A percentile compares a stretch with the other conserved stretches of the same genome.
These are phyloP conservation scores for Clistopyga incitator DNA, from an alignment of 2,888 invertebrate genomes.

Conservation along the genomic window DNA sequence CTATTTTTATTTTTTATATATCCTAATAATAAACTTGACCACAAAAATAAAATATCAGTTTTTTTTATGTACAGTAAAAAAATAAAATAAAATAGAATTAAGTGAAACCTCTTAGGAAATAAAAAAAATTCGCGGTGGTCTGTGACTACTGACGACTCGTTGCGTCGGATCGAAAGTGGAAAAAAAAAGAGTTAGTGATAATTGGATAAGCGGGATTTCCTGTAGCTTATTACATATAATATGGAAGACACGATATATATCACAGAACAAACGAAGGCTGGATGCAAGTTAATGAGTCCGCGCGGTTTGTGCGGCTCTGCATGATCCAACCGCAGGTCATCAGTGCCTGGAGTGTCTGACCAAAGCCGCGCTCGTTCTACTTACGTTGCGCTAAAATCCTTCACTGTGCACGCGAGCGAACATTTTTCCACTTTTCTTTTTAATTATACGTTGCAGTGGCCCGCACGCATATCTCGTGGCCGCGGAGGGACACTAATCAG, in stretches of 20 bases:
- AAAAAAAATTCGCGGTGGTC: background rate
- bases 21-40: too few species aligned
- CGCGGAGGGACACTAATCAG: constrained; percentile 52
- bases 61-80: too few species aligned
- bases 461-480: constrained; percentile 35
- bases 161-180: background rate
- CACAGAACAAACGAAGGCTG: constrained; percentile 23
- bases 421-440: constrained; percentile 9
- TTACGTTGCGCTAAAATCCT: constrained; percentile 25
- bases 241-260: constrained; percentile 10
- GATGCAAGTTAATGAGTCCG: constrained; percentile 58
- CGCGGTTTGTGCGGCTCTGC: constrained; percentile 50
- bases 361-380: constrained; percentile 56
- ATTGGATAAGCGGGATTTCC: constrained; percentile 35
- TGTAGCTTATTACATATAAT: constrained; percentile 36
- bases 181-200: background rate
- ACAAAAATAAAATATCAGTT: too few species aligned
- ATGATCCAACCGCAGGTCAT: constrained; percentile 55
- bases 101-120: background rate
- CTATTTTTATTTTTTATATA: too few species aligned
- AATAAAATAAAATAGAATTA: too few species aligned
- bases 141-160: background rate
- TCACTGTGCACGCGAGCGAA: constrained; percentile 4
- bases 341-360: constrained; percentile 56
- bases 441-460: background rate